These are phyloP conservation scores for Actenoides lindsayi DNA, from an alignment of 2,113 vertebrate genomes.

Conservation along the genomic window DNA sequence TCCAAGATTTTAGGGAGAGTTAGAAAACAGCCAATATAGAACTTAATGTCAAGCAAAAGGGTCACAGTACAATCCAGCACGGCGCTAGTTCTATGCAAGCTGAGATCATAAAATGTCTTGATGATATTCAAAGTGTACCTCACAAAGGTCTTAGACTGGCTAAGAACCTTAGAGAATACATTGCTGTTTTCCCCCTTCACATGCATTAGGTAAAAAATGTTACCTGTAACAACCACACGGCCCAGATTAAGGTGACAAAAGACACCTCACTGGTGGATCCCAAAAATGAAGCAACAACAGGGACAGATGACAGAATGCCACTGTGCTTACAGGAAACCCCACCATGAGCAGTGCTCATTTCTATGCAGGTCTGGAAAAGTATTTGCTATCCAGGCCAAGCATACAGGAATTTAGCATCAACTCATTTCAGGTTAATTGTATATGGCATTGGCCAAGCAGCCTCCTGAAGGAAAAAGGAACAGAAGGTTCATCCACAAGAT, in stretches of 20 bases:
- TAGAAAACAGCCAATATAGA: not conserved
- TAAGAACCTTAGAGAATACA: not conserved
- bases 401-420: not conserved
- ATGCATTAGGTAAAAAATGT: not conserved
- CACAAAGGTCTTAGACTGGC: not conserved
- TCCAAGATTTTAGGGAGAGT: not conserved
- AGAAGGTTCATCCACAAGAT: not conserved
- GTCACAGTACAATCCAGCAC: not conserved
- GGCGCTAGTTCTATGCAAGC: not conserved
- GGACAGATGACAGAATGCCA: not conserved
- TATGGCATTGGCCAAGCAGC: not conserved
- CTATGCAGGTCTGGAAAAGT: not conserved
- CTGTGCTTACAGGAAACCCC: not conserved
- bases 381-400: not conserved
- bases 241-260: not conserved
- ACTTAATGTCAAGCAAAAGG: not conserved
- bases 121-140: not conserved
- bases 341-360: not conserved
- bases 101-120: not conserved
- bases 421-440: not conserved
- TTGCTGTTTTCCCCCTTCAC: not conserved
- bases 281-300: not conserved
- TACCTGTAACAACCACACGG: not conserved
- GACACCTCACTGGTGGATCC: not conserved
- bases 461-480: not conserved